phyloP scores from a whole-genome alignment of 92 coral and sea anemone genomes.

The Palythoa grandis region DNA sequence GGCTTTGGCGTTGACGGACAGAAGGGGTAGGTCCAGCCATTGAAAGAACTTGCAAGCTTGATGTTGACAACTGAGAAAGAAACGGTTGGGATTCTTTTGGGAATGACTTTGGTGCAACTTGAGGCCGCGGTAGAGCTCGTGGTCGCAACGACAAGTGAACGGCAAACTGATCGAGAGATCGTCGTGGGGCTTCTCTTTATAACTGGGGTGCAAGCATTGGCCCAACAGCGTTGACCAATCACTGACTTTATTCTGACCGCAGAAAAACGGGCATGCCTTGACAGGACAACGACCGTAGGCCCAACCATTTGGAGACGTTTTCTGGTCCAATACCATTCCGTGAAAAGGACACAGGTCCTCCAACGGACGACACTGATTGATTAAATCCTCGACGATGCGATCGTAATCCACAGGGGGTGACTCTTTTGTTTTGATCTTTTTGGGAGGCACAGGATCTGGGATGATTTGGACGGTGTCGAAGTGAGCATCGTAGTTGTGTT shows the following conservation, averaged over 20 bases:
- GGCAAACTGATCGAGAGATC: slow-evolving; percentile 12
- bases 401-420: slow-evolving; percentile 23
- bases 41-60: slow-evolving; percentile 9
- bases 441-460: background rate
- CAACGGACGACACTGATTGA: slow-evolving; percentile 2
- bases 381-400: background rate
- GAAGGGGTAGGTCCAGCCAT: slow-evolving; percentile 25
- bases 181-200: slow-evolving; percentile 10
- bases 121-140: slow-evolving; percentile 8
- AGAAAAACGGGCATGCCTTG: slow-evolving; percentile 17
- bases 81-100: background rate
- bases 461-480: slow-evolving; percentile 5
- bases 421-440: background rate
- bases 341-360: slow-evolving; percentile 3
- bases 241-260: background rate
- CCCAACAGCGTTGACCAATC: too few species aligned
- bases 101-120: slow-evolving; percentile 2
- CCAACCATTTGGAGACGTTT: too few species aligned
- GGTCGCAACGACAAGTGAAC: background rate
- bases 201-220: slow-evolving; percentile 7
- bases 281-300: slow-evolving; percentile 16
- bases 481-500: background rate
- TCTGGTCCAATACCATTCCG: too few species aligned
- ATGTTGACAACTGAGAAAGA: slow-evolving; percentile 31
- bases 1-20: background rate